A percentile compares a stretch with the other conserved stretches of the same genome.
These are phyloP conservation scores for Galagoides demidoff DNA, from an alignment of 2,797 vertebrate genomes.

Conservation along the genomic window DNA sequence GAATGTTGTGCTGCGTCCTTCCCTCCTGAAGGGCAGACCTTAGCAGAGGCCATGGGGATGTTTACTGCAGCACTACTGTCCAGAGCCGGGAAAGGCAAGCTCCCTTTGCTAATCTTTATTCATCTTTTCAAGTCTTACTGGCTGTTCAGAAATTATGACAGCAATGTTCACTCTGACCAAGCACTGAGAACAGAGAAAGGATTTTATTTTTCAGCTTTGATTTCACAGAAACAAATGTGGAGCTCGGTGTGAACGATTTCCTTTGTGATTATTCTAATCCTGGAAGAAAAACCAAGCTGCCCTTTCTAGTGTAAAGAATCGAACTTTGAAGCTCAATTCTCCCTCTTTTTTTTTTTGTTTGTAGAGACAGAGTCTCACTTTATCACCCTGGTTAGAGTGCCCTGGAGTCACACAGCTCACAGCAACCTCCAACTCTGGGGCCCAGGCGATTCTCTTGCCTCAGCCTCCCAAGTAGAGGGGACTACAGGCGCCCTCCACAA, in stretches of 20 bases:
- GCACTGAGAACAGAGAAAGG: not conserved
- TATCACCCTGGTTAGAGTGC: too few relatives aligned
- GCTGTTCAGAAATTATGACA: not conserved
- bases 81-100: not conserved
- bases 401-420: too few relatives aligned
- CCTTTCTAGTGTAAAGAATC: not conserved
- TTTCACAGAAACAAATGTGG: not conserved
- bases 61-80: rapidly evolving
- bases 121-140: not conserved
- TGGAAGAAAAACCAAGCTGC: not conserved
- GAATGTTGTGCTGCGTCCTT: rapidly evolving
- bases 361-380: too few relatives aligned
- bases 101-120: not conserved
- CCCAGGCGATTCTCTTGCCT: too few relatives aligned
- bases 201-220: not conserved
- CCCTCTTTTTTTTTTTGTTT: not conserved
- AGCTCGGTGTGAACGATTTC: not conserved
- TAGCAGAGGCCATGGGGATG: not conserved
- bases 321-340: not conserved
- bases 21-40: not conserved
- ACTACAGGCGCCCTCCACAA: too few relatives aligned
- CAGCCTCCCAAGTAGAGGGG: too few relatives aligned
- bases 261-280: conserved; percentile 14
- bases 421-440: too few relatives aligned
- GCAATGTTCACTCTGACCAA: not conserved